Conservation (phyloP, 2,888 invertebrate genomes). For the Hyalella azteca region DNA sequence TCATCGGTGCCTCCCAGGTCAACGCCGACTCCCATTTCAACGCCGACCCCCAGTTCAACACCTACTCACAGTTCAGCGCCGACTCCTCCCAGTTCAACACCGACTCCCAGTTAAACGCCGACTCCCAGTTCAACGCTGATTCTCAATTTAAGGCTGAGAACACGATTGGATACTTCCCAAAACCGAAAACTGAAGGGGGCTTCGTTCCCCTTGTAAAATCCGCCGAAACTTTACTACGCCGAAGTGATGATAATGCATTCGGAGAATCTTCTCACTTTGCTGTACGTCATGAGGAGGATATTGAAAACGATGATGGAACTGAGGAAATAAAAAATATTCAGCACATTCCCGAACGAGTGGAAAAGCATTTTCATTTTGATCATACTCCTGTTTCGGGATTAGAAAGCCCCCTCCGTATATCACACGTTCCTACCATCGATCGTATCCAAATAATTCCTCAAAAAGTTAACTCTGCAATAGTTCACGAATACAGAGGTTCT, state of each 20-base stretch:
- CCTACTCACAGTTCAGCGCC: no score
- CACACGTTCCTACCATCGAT: no score
- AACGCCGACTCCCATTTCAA: background rate
- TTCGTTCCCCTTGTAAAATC: background rate
- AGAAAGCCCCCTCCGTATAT: no score
- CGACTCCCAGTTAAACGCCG: background rate
- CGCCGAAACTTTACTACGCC: background rate
- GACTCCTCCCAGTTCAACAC: no score
- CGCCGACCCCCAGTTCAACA: background rate
- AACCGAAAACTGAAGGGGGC: conserved; percentile 13
- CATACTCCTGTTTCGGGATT: no score
- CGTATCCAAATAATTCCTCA: no score
- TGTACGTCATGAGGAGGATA: background rate
- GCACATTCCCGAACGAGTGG: no score
- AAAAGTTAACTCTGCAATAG: no score
- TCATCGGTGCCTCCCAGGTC: background rate
- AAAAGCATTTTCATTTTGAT: no score
- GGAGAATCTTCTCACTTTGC: background rate
- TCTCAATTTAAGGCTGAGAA: background rate
- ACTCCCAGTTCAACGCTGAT: background rate
- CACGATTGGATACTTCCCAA: conserved; percentile 5
- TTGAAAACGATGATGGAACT: no score
- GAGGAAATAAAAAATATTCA: no score
- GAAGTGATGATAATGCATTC: background rate
- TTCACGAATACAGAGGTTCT: no score